Percentiles rank a stretch among this genome's conserved stretches.
Conservation (phyloP, 2,797 vertebrate genomes). For the Onychomys arenicola region DNA sequence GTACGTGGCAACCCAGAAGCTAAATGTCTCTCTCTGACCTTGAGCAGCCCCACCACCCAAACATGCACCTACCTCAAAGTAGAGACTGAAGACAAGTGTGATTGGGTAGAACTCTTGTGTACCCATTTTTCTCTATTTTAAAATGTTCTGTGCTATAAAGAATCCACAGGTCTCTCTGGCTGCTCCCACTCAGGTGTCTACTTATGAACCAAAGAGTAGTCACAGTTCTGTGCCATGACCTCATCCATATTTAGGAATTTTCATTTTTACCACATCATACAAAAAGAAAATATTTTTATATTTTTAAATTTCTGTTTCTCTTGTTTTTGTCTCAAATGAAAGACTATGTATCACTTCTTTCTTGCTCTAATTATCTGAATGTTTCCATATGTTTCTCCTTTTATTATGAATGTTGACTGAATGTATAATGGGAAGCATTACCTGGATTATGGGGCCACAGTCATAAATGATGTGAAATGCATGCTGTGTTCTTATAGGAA, state of each 20-base stretch:
- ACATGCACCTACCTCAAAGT: rapidly evolving
- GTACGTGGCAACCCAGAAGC: not conserved
- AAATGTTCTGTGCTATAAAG: not conserved
- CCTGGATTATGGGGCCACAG: rapidly evolving
- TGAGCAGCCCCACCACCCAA: too few relatives aligned
- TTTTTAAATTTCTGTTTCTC: not conserved
- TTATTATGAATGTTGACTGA: not conserved
- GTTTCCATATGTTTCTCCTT: not conserved
- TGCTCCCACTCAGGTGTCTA: not conserved
- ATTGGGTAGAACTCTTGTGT: not conserved
- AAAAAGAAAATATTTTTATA: not conserved
- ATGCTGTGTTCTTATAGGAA: not conserved
- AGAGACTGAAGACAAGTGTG: not conserved
- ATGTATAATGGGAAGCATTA: not conserved
- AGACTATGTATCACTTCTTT: not conserved
- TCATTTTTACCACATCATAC: not conserved
- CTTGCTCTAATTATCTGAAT: not conserved
- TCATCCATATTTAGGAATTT: not conserved
- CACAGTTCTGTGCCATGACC: rapidly evolving
- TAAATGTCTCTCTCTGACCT: not conserved
- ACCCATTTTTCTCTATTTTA: not conserved
- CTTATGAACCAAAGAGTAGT: not conserved
- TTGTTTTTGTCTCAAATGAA: not conserved
- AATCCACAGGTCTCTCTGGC: not conserved
- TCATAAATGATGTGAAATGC: not conserved